Base-by-base conservation (phyloP, 2,797 vertebrate species). In the Tauraco hartlaubi region DNA sequence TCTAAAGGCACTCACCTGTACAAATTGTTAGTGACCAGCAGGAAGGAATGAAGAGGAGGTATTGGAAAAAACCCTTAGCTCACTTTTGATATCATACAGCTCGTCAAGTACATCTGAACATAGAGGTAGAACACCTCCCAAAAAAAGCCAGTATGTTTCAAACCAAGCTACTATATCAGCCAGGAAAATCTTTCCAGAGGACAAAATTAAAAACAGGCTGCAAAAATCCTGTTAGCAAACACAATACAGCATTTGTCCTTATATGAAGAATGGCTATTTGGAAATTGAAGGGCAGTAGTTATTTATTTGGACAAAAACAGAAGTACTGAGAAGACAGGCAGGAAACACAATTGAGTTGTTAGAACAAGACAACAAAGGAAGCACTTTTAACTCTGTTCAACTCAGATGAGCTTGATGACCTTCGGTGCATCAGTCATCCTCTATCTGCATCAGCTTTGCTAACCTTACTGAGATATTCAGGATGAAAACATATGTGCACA, bases 41-140 rank as follows among this genome's bases (percentile, higher is more conserved):
- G 13, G 6, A 82, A 52, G 13, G 6, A 82, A 66, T 21, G 23
- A 79, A 76, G 3, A 3, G 5, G 11, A 77, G 2, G 8, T 13
- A 52, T 0, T 63, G 4, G 9, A 18, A 76, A 92, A 55, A 72
- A 0, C 0, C 17, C n/a, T 71, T 49, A 23, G 5, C 5, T 72
- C n/a, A 21, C 9, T 11, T 68, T 46, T 6, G 58, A 9, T 41
- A 26, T 10, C 35, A 77, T 8, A 52, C 3, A 66, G 12, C 8
- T 80, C 67, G 11, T 26, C 19, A 84, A 64, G 8, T 22, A 25
- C 21, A 41, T 23, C 51, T 55, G 21, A 77, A 71, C 35, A 62
- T 6, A 86, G 33, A 83, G 26, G 6, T 0, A 14, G 7, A 72
- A 56, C 12, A 41, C 5, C 4, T 5, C 7, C 4, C 0, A 4